Conservation (phyloP, 2,888 invertebrate species). For the Graphium colonna region DNA sequence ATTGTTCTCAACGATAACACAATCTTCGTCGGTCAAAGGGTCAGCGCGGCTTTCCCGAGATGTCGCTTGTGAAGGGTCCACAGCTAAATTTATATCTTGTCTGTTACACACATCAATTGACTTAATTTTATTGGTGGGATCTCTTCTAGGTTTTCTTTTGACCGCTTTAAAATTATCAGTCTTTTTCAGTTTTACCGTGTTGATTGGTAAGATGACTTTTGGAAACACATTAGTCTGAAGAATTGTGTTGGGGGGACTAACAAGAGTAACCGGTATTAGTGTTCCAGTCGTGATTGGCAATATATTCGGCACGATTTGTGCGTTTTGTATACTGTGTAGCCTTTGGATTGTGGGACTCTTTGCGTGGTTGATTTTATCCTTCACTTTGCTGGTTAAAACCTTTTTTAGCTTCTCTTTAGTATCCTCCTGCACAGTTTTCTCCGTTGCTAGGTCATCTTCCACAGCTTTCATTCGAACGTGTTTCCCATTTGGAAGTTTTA, state of each 20-base stretch:
- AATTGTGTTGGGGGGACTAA: constrained; percentile 25
- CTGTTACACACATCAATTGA: constrained; percentile 23
- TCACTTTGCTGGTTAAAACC: constrained; percentile 48
- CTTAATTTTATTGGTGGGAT: constrained; percentile 9
- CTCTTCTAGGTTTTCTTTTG: constrained; percentile 37
- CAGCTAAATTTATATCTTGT: constrained; percentile 10
- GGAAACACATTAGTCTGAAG: constrained; percentile 19
- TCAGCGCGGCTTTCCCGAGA: background rate
- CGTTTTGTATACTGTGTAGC: constrained; percentile 28
- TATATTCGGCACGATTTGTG: constrained; percentile 34
- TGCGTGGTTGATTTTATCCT: constrained; percentile 27
- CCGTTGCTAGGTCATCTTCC: constrained; percentile 36
- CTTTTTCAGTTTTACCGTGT: constrained; percentile 28
- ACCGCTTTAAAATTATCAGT: constrained; percentile 35
- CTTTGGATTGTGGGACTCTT: constrained; percentile 24
- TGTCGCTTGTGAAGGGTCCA: background rate
- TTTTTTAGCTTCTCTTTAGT: constrained; percentile 55
- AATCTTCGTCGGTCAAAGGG: background rate
- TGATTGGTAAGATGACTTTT: constrained; percentile 49
- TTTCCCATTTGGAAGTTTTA: constrained; percentile 61
- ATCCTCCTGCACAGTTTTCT: constrained; percentile 36
- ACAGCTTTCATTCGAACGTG: constrained; percentile 57
- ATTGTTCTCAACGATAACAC: constrained; percentile 21
- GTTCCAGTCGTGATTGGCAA: constrained; percentile 48
- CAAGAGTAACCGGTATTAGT: constrained; percentile 47